Evolutionary conservation across 2,888 invertebrate species (phyloP).

Genomic region (Resseliella maxima): DNA sequence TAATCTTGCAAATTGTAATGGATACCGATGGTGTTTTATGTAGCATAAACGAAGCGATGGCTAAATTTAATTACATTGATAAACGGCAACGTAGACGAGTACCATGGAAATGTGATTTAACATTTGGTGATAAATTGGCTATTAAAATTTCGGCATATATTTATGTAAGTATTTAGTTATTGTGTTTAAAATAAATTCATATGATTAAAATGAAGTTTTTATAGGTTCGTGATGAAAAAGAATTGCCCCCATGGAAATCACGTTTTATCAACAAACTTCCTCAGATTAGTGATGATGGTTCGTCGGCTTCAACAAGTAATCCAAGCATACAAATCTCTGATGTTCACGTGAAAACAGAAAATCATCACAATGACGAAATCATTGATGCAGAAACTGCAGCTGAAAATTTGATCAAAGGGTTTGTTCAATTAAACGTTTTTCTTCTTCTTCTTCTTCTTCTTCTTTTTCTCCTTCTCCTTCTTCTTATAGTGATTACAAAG

Average conservation of each 20-base stretch:
- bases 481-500: no score
- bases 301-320: constrained; percentile 60
- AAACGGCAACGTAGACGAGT: constrained; percentile 69
- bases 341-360: constrained; percentile 65
- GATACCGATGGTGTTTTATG: constrained; percentile 68
- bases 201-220: not conserved
- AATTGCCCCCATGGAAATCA: constrained; percentile 63
- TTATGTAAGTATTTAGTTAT: constrained; percentile 10
- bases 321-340: not conserved
- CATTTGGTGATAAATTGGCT: constrained; percentile 71
- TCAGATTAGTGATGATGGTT: constrained; percentile 65
- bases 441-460: no score
- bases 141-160: constrained; percentile 74
- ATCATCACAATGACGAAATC: constrained; percentile 69
- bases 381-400: constrained; percentile 65
- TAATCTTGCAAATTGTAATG: constrained; percentile 66
- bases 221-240: constrained; percentile 68
- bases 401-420: constrained; percentile 70
- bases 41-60: constrained; percentile 73
- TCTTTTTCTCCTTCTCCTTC: no score
- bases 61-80: constrained; percentile 71
- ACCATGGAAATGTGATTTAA: constrained; percentile 75
- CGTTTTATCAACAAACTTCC: constrained; percentile 60
- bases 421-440: no score
- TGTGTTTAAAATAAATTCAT: not conserved